A percentile compares a stretch with the other conserved stretches of the same genome.
Conservation (phyloP, 1,140 invertebrate genomes). For the Drosophila nigrodunni region DNA sequence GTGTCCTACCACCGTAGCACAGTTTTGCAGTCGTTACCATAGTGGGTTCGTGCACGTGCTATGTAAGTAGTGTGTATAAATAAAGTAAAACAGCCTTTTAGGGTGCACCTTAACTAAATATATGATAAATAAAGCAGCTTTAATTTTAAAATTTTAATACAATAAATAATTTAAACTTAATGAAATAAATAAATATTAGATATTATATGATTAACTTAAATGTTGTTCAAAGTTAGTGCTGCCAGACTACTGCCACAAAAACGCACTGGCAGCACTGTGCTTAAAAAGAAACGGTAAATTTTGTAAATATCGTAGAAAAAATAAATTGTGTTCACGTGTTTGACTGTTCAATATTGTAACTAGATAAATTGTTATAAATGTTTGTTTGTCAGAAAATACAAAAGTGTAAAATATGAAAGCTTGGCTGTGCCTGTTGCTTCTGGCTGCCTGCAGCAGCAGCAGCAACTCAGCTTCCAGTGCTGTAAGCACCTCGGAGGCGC, state of each 20-base stretch:
- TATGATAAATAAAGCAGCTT: no score
- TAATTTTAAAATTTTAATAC: no score
- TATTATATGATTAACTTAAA: not conserved
- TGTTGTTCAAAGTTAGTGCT: not conserved
- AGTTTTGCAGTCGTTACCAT: not conserved
- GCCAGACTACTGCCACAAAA: not conserved
- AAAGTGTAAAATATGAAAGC: slow-evolving; percentile 18
- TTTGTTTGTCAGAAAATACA: not conserved
- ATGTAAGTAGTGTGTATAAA: not conserved
- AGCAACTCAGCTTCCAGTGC: not conserved
- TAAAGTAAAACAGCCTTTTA: not conserved
- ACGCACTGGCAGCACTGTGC: slow-evolving; percentile 20
- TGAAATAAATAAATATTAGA: not conserved
- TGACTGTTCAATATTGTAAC: slow-evolving; percentile 24
- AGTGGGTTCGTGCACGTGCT: not conserved
- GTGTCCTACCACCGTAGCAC: not conserved
- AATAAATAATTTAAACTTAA: no score
- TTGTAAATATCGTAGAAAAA: slow-evolving; percentile 22
- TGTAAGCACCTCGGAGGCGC: not conserved
- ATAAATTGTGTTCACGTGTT: slow-evolving; percentile 42
- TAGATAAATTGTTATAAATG: slow-evolving; percentile 6
- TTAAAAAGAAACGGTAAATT: slow-evolving; percentile 44
- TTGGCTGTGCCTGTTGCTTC: slow-evolving; percentile 20
- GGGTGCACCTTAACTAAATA: no score
- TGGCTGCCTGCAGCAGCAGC: slow-evolving; percentile 8